Evolutionary conservation across 2,888 invertebrate genomes (phyloP).

Genomic region (Melieria picta): DNA sequence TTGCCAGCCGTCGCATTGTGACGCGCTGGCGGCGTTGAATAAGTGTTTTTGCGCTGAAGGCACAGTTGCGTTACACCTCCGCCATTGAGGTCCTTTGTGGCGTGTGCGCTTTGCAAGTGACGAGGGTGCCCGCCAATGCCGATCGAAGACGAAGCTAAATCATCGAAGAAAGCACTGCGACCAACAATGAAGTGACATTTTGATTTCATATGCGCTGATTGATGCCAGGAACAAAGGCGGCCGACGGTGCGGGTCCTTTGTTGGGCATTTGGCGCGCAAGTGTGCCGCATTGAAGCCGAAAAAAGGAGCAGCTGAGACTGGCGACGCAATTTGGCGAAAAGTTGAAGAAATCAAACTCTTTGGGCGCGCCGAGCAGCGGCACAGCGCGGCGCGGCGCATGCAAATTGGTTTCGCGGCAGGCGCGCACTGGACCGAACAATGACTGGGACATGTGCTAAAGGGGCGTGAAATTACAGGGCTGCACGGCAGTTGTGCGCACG

Average conservation of each 20-base stretch:
- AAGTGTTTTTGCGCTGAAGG: too few relatives aligned
- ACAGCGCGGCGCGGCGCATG: neutral
- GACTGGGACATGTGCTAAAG: constrained; percentile 34
- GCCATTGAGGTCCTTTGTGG: too few relatives aligned
- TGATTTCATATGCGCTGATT: constrained; percentile 60
- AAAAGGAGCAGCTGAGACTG: constrained; percentile 26
- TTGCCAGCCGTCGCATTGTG: too few relatives aligned
- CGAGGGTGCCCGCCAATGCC: too few relatives aligned
- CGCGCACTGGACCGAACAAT: neutral
- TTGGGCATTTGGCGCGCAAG: too few relatives aligned
- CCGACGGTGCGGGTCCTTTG: too few relatives aligned
- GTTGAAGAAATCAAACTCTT: constrained; percentile 37
- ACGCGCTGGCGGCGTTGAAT: too few relatives aligned
- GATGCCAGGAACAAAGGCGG: constrained; percentile 43
- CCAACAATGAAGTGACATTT: constrained; percentile 50
- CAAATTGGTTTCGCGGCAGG: neutral
- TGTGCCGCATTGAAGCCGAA: constrained; percentile 22
- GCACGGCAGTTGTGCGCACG: constrained; percentile 1
- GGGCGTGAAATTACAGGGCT: constrained; percentile 41
- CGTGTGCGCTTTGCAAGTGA: too few relatives aligned
- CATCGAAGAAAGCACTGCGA: neutral
- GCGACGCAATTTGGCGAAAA: constrained; percentile 37
- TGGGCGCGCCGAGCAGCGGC: neutral
- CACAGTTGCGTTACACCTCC: too few relatives aligned
- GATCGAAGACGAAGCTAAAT: too few relatives aligned